Base-by-base conservation (phyloP, 2,888 invertebrate genomes). In the Noctuana brunneofusca region DNA sequence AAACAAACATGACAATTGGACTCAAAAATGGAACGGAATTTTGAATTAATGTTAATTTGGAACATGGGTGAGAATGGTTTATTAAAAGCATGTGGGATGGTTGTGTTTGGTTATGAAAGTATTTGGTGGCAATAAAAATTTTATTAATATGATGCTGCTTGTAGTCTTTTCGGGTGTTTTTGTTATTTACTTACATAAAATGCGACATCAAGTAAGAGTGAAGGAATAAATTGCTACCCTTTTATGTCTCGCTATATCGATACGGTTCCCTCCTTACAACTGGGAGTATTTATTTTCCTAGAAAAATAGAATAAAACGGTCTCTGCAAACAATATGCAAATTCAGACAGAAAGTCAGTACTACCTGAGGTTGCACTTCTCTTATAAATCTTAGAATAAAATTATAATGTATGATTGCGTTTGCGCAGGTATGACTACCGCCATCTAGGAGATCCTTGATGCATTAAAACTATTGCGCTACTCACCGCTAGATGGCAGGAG, bases 1-100 rank as follows among this genome's bases (percentile, higher is more conserved):
- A 86, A 82, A 83, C 75, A 84, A 84, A 87, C 83, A 84, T 65
- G 80, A 79, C 80, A 81, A 80, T 83, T 79, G 73, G 67, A 66
- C 78, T 80, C 78, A 76, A 81, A 84, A 83, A 84, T 78, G 81
- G 79, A 84, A 80, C 75, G 76, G 77, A 81, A 76, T 81, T 75
- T 73, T 68, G 66, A 73, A 78, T 76, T 73, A 72, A 71, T 75
- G 75, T 76, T 78, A 79, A 80, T 75, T 78, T 74, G 68, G 70
- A 78, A 79, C 80, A 76, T 72, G 71, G 73, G 27, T 41, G 55
- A 30, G 41, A 41, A 50, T 56, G 65, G 60, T 67, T 67, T 54
- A 78, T 78, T 69, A 75, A 76, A 73, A 72, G 66, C 78, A 77
- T 73, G 73, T 79, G 77, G 43, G 53, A 14, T 43, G 20, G 20